phyloP scores from a whole-genome alignment of 2,797 vertebrate genomes.

The Mus minutoides region DNA sequence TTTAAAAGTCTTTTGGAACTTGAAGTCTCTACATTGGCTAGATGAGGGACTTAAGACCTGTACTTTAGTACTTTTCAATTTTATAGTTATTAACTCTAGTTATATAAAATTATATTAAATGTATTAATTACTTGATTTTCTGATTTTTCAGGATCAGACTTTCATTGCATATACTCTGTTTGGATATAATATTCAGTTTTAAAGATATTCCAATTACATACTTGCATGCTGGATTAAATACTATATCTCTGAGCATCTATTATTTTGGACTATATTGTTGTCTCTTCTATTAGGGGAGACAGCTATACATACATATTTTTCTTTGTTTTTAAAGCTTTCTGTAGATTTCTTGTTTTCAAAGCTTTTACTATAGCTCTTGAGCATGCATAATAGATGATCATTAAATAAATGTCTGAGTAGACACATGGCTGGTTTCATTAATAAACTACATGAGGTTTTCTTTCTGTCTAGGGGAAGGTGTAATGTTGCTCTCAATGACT shows the following conservation, averaged over 20 bases:
- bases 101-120: neutral
- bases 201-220: neutral
- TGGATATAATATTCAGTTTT: slow-evolving; percentile 19
- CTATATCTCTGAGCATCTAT: neutral
- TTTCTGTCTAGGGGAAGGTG: neutral
- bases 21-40: slow-evolving; percentile 1
- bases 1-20: slow-evolving; percentile 27
- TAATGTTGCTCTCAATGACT: slow-evolving; percentile 17
- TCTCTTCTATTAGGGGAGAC: neutral
- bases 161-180: neutral
- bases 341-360: slow-evolving; percentile 43
- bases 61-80: slow-evolving; percentile 12
- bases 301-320: neutral
- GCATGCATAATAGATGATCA: neutral
- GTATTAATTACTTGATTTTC: neutral
- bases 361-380: slow-evolving; percentile 1
- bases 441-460: slow-evolving; percentile 1
- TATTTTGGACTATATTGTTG: slow-evolving; percentile 3
- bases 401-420: slow-evolving; percentile 23
- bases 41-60: neutral
- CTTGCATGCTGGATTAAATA: neutral
- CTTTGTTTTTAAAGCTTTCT: neutral
- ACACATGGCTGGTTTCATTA: slow-evolving; percentile 13
- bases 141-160: neutral
- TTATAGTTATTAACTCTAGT: slow-evolving; percentile 50